phyloP scores from a whole-genome alignment of 1,140 invertebrate species.

The Nebria ingens region DNA sequence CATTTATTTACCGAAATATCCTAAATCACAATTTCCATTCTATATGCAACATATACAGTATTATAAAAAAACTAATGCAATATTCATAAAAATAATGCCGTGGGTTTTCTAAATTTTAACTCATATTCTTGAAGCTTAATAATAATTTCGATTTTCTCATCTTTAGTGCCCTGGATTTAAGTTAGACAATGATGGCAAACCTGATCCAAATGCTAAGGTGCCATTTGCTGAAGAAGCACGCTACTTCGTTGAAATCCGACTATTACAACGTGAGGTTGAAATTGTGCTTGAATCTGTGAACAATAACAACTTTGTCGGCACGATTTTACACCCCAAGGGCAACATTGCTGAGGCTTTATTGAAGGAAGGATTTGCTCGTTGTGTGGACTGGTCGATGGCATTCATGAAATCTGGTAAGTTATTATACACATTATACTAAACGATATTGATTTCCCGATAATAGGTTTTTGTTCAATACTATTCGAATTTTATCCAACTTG shows the following conservation, averaged over 20 bases:
- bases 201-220: constrained; percentile 41
- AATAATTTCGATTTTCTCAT: no score
- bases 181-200: constrained; percentile 54
- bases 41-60: no score
- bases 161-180: constrained; percentile 69
- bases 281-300: constrained; percentile 85
- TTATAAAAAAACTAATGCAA: no score
- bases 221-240: constrained; percentile 73
- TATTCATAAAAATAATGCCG: no score
- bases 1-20: no score
- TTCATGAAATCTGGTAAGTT: constrained; percentile 60
- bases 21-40: no score
- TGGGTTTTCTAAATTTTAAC: no score
- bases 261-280: constrained; percentile 90
- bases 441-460: background rate
- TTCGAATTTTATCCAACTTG: no score
- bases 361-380: constrained; percentile 85
- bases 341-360: constrained; percentile 93
- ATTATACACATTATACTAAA: constrained; percentile 2
- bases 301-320: constrained; percentile 89
- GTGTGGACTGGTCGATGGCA: constrained; percentile 95
- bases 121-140: no score
- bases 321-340: constrained; percentile 83
- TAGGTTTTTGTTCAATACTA: no score
- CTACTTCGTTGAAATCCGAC: constrained; percentile 81